These are phyloP conservation scores for Hyphantria cunea DNA, from an alignment of 1,140 invertebrate genomes.

Conservation along the genomic window DNA sequence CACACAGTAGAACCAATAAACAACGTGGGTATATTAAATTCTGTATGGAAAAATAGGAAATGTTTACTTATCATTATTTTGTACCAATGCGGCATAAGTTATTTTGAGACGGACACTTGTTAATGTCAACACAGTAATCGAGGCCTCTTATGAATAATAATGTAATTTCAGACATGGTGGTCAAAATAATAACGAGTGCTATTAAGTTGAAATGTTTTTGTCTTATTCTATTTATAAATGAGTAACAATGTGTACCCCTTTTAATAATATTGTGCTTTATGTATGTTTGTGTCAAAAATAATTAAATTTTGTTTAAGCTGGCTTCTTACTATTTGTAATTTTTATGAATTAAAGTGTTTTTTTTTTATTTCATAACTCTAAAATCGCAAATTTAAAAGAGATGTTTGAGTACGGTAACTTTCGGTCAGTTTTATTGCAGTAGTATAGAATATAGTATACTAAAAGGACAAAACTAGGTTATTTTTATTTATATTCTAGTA, in stretches of 20 bases:
- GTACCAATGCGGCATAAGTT: constrained; percentile 7
- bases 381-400: too few relatives aligned
- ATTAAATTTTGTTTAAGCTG: too few relatives aligned
- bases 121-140: constrained; percentile 27
- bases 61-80: constrained; percentile 29
- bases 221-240: constrained; percentile 1
- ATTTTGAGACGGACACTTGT: constrained; percentile 21
- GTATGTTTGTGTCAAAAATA: too few relatives aligned
- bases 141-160: constrained; percentile 22
- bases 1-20: background rate
- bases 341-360: too few relatives aligned
- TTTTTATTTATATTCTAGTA: too few relatives aligned
- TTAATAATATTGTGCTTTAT: too few relatives aligned
- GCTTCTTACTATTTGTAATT: too few relatives aligned
- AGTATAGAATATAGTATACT: too few relatives aligned
- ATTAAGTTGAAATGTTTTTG: constrained; percentile 5
- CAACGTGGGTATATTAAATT: background rate
- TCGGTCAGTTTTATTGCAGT: too few relatives aligned
- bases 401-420: too few relatives aligned
- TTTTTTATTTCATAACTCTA: too few relatives aligned
- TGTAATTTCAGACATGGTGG: constrained; percentile 9
- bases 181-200: constrained; percentile 7
- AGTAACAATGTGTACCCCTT: background rate
- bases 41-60: constrained; percentile 19
- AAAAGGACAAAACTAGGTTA: too few relatives aligned